Evolutionary conservation across 2,113 vertebrate species (phyloP), one percentile per base, ranked within the genome.

Genomic region (Rattus rattus): DNA sequence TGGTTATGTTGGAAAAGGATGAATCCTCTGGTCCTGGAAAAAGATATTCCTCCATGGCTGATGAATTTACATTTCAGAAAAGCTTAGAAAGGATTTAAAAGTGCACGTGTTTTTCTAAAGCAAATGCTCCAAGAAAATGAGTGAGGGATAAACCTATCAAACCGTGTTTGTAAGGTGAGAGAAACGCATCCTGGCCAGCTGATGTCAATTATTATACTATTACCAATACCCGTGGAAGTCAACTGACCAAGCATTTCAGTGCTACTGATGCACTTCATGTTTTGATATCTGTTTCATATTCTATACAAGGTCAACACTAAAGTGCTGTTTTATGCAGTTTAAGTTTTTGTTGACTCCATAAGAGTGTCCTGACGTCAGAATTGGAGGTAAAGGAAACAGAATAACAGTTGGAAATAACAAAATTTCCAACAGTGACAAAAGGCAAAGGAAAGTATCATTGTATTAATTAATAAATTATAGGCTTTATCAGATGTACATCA

Each of bases 391-490:
- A 85, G 67, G 84, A 84, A 96, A 69, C 11, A 84, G 84, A 94
- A 94, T 77, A 86, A 94, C 39, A 52, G 30, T 69, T 69, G 67
- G 30, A 69, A 69, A 69, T 69, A 16, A 16, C 3, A 90, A n/a
- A 9, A 2, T 36, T 94, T 94, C 73, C 77, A 30, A 93, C 3
- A 63, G 56, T 73, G 49, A 24, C 59, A 89, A 79, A 92, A 91
- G 22, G 65, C 28, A 96, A 90, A 24, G 93, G 43, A 96, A 94
- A 20, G 43, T 87, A 90, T 10, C 12, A 33, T 54, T 85, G 84
- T 61, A 92, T 52, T 93, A 83, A 93, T 95, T 92, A 97, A 90
- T 33, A 90, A 73, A 77, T 80, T 49, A 92, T 22, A 92, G 47
- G 13, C 49, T 59, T 73, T 54, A 92, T 5, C 19, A 73, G 94